A percentile compares a stretch with the other conserved stretches of the same genome.
Evolutionary conservation across 2,113 vertebrate genomes (phyloP).

Genomic region (Callipepla californica): DNA sequence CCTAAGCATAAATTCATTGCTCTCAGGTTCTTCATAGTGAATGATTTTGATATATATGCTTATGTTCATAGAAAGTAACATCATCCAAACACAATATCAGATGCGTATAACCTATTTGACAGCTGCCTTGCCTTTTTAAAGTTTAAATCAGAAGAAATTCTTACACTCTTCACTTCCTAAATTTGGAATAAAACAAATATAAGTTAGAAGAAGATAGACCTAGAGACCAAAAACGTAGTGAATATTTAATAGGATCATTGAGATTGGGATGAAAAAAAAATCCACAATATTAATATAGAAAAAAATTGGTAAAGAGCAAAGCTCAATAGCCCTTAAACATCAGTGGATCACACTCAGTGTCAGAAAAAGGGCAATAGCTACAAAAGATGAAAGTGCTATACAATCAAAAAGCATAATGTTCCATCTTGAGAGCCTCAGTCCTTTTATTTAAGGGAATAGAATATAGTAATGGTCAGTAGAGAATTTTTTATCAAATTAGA

Average conservation of each 20-base stretch:
- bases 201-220: neutral
- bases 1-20: neutral
- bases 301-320: neutral
- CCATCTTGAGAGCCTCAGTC: neutral
- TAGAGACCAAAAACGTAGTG: neutral
- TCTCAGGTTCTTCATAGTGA: neutral
- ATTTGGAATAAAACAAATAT: neutral
- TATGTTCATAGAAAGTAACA: neutral
- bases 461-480: neutral
- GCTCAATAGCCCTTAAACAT: neutral
- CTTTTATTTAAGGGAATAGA: neutral
- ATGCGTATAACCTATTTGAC: neutral
- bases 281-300: neutral
- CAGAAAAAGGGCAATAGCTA: neutral
- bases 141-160: neutral
- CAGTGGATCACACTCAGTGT: neutral
- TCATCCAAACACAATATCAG: neutral
- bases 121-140: neutral
- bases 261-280: neutral
- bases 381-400: neutral
- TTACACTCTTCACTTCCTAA: neutral
- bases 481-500: constrained; percentile 1
- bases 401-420: neutral
- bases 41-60: neutral
- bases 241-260: neutral